These are phyloP conservation scores for Psettodes erumei DNA, from an alignment of 2,113 vertebrate genomes.

Conservation along the genomic window DNA sequence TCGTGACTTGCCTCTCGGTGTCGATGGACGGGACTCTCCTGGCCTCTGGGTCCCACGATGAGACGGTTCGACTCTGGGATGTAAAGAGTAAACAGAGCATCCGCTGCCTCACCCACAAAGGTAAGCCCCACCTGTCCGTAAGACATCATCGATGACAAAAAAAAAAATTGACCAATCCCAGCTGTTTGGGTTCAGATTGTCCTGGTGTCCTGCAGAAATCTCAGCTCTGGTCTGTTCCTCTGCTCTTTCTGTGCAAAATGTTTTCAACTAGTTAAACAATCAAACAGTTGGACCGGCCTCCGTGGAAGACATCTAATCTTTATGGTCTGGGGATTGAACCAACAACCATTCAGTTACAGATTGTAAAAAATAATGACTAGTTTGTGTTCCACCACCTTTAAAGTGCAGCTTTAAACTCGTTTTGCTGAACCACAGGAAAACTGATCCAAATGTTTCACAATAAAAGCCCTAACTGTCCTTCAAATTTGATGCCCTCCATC, in stretches of 20 bases:
- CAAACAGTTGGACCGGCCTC: background rate
- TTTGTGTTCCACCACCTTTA: too few species aligned
- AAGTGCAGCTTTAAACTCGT: too few species aligned
- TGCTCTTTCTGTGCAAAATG: too few species aligned
- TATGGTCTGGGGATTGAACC: background rate
- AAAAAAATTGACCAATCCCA: background rate
- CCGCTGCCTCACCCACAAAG: constrained; percentile 91
- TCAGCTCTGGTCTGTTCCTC: background rate
- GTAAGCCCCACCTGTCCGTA: constrained; percentile 69
- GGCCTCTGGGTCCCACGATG: constrained; percentile 94
- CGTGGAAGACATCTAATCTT: too few species aligned
- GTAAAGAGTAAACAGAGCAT: constrained; percentile 95
- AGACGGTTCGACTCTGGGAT: constrained; percentile 93
- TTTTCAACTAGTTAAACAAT: background rate
- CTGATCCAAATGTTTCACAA: background rate
- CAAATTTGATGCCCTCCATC: background rate
- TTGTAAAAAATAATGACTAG: too few species aligned
- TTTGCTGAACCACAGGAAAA: background rate
- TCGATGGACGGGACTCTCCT: constrained; percentile 92
- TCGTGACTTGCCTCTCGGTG: constrained; percentile 94
- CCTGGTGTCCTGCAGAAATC: background rate
- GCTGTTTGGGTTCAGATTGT: background rate
- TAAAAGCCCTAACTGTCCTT: background rate
- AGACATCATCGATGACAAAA: background rate
- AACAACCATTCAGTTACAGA: too few species aligned